Base-by-base conservation (phyloP, 2,888 invertebrate species). In the Ecdyonurus torrentis region DNA sequence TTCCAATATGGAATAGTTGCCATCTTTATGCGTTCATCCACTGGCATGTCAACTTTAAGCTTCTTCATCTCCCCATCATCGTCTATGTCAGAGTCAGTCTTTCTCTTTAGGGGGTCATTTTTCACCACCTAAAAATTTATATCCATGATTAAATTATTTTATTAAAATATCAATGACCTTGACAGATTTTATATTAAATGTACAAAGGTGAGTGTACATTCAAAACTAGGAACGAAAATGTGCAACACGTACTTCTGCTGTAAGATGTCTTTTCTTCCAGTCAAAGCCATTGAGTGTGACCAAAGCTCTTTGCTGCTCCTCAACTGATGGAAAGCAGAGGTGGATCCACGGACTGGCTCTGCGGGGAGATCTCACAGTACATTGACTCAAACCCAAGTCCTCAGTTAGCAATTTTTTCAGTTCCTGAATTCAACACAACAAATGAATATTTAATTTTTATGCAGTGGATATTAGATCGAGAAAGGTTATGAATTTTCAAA, bases 361-460 rank as follows among this genome's bases (percentile, higher is more conserved):
- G 52, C 76, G 81, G 0, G 86, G 86, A 0, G 87, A 81, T 72
- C 95, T 95, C 5, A 95, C 84, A 77, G 95, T 95, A 66, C 86
- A 86, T 2, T 87, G 82, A 64, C 86, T 86, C 23, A 95, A 73
- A 3, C 85, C 82, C 1, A 94, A 75, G 69, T 89, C 90, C 1
- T 81, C 81, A 67, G 85, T 87, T 65, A 95, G 76, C 1, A 91
- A 76, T 71, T 91, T 94, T 69, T 87, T 88, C 37, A 95, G 79
- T 75, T 94, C 88, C 87, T 87, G 70, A 18, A 64, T n/a, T n/a
- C n/a, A n/a, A n/a, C n/a, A n/a, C n/a, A n/a, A n/a, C n/a, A n/a
- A n/a, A n/a, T n/a, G n/a, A n/a, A n/a, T n/a, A n/a, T n/a, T n/a
- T n/a, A n/a, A n/a, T n/a, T n/a, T n/a, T n/a, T n/a, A n/a, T n/a